Base-by-base conservation (phyloP, 2,113 vertebrate genomes). In the Machaerirhynchus nigripectus region DNA sequence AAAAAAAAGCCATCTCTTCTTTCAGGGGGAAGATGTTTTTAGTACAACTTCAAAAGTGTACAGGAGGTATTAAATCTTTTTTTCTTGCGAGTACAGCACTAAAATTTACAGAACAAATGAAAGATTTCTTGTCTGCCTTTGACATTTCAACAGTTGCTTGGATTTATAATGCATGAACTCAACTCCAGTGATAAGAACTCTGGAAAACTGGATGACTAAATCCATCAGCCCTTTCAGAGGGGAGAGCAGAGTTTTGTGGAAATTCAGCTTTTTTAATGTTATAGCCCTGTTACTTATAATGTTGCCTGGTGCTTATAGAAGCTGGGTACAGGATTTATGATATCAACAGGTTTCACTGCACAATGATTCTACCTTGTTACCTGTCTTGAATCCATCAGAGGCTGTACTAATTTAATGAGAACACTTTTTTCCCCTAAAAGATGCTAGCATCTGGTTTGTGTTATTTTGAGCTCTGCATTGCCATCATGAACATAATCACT, bases 371-470 rank as follows among this genome's bases (percentile, higher is more conserved):
- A 10, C 93, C 93, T 96, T 89, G 67, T 96, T 97, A 78, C 57
- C 39, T 5, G 44, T 85, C 89, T 75, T 77, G 77, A 42, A 94
- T 94, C 60, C 92, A 52, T 91, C 90, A 70, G 56, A 92, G 81
- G 40, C 20, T 10, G 26, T 13, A 59, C 82, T 94, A 80, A 96
- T 96, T 96, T 96, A 95, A 85, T 78, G 63, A 83, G 88, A 74
- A 79, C 28, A 37, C 73, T 88, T 86, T 73, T 94, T 93, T 46
- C 88, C 83, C 83, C 69, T 97, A 52, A 75, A 94, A 95, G 94
- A 86, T 93, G 94, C 87, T 20, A 67, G 70, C 97, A 95, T 98
- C 91, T 98, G 98, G 90, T 97, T 96, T 91, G 65, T 92, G 17
- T 98, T 98, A 97, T 26, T 42, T 59, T 93, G 93, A 95, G 94